phyloP scores from a whole-genome alignment of 2,113 vertebrate species.

The Gymnogyps californianus region DNA sequence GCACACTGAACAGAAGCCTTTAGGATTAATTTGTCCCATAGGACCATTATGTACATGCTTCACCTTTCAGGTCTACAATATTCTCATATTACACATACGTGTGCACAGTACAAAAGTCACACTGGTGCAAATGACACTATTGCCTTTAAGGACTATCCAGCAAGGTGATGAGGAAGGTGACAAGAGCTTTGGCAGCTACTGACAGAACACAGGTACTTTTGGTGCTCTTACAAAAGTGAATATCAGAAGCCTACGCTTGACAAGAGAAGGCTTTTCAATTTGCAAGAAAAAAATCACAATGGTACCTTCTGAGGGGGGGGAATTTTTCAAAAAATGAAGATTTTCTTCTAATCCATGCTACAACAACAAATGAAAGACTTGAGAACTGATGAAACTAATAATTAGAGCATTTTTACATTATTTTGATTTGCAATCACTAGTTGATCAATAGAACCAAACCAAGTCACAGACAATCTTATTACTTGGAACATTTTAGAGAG shows the following conservation, averaged over 20 bases:
- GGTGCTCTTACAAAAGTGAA: background rate
- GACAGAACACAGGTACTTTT: background rate
- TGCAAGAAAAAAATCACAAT: background rate
- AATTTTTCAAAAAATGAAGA: background rate
- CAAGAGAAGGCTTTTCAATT: background rate
- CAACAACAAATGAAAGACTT: background rate
- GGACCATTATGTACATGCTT: background rate
- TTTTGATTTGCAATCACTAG: background rate
- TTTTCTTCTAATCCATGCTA: background rate
- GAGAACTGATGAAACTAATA: background rate
- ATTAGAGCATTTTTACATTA: background rate
- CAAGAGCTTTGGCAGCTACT: background rate
- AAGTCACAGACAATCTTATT: background rate
- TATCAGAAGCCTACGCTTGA: background rate
- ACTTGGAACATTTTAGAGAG: background rate
- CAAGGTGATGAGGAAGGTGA: background rate
- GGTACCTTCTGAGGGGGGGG: background rate
- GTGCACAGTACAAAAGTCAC: background rate
- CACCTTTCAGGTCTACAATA: background rate
- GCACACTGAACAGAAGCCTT: background rate
- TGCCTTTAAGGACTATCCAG: background rate
- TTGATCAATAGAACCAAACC: background rate
- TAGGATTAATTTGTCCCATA: background rate
- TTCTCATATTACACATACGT: fast-evolving
- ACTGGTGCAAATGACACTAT: background rate